Evolutionary conservation across 2,113 vertebrate species (phyloP).

Genomic region (Leiothrix lutea): DNA sequence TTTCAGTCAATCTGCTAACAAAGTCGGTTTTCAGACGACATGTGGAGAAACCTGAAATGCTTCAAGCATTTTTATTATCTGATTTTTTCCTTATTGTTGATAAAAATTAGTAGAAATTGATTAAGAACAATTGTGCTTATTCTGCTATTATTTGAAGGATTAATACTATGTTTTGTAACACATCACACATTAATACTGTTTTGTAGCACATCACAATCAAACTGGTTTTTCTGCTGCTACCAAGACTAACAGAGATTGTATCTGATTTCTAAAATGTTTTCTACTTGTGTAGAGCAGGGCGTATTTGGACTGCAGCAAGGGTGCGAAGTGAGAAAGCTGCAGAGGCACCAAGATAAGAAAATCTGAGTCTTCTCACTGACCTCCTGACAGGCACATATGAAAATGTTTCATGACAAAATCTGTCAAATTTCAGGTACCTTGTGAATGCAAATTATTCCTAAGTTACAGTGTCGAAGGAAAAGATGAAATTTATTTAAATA

Average conservation of each 20-base stretch:
- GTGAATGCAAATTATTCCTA: conserved; percentile 13
- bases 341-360: conserved; percentile 23
- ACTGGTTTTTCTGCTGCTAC: conserved; percentile 1
- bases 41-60: not conserved
- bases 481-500: not conserved
- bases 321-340: conserved; percentile 13
- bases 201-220: not conserved
- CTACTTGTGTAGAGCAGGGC: not conserved
- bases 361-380: conserved; percentile 28
- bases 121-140: not conserved
- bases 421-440: conserved; percentile 54
- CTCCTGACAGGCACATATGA: conserved; percentile 38
- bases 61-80: not conserved
- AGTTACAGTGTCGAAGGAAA: not conserved
- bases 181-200: not conserved
- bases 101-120: not conserved
- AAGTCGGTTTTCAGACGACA: not conserved
- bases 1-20: not conserved
- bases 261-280: conserved; percentile 16
- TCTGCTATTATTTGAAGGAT: not conserved
- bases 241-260: conserved; percentile 20
- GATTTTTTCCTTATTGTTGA: not conserved
- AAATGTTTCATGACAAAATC: conserved; percentile 37
- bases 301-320: not conserved
- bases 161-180: not conserved